Evolutionary conservation across 2,797 vertebrate species (phyloP).

Genomic region (Gila robusta): DNA sequence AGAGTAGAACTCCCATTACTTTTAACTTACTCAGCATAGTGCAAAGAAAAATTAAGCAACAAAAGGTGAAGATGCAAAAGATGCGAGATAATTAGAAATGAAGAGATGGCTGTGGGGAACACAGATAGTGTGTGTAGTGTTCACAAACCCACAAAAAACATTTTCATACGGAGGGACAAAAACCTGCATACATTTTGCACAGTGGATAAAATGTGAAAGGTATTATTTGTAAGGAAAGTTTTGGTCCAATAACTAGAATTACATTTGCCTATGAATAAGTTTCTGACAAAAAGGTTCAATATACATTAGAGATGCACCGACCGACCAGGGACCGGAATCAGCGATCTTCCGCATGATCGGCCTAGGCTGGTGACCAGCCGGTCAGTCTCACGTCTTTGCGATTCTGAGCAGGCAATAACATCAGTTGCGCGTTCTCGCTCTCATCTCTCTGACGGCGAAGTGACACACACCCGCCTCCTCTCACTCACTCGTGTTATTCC

Average conservation of each 20-base stretch:
- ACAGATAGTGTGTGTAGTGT: conserved; percentile 74
- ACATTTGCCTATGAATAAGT: conserved; percentile 75
- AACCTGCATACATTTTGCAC: conserved; percentile 77
- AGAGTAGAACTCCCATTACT: conserved; percentile 21
- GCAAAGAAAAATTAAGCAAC: conserved; percentile 42
- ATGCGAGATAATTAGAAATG: conserved; percentile 45
- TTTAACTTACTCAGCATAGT: conserved; percentile 51
- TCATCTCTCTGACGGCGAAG: no score
- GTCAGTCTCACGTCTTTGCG: no score
- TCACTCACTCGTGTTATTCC: no score
- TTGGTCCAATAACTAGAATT: conserved; percentile 77
- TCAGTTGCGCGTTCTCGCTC: no score
- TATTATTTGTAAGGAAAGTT: conserved; percentile 81
- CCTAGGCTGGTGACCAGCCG: no score
- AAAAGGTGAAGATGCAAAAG: conserved; percentile 12
- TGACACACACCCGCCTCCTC: no score
- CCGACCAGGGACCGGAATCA: no score
- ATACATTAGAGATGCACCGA: no score
- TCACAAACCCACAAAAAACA: conserved; percentile 78
- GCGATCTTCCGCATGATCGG: no score
- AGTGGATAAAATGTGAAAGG: conserved; percentile 80
- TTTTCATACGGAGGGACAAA: conserved; percentile 75
- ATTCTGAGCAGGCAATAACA: no score
- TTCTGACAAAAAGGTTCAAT: conserved; percentile 71
- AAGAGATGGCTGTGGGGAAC: conserved; percentile 70